Percentiles rank a stretch among this genome's conserved stretches.
These are phyloP conservation scores for Apis florea DNA, from an alignment of 1,140 invertebrate genomes.

Conservation along the genomic window DNA sequence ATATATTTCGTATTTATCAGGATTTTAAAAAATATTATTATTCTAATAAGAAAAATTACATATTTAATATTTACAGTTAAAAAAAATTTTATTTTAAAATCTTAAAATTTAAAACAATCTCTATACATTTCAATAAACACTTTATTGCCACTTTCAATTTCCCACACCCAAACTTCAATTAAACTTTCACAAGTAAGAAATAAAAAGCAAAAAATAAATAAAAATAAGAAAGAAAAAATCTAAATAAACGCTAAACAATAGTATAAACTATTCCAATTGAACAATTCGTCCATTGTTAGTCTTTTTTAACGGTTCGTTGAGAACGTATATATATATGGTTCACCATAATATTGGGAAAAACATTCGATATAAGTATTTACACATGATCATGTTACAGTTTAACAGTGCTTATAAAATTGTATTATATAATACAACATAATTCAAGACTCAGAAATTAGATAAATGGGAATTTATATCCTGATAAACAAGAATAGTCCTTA, in stretches of 20 bases:
- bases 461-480: neutral
- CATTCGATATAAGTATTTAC: neutral
- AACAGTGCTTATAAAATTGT: conserved; percentile 12
- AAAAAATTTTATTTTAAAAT: neutral
- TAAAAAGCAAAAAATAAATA: neutral
- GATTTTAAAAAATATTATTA: no score
- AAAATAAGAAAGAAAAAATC: neutral
- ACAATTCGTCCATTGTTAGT: conserved; percentile 26
- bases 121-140: neutral
- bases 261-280: neutral
- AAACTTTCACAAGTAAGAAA: neutral
- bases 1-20: no score
- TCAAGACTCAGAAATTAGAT: neutral
- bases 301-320: neutral
- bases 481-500: no score
- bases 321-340: neutral
- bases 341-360: neutral
- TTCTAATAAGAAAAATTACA: no score
- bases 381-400: neutral
- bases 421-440: conserved; percentile 27
- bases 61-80: no score
- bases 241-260: neutral
- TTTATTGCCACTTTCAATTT: neutral
- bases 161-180: neutral
- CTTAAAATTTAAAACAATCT: neutral